Evolutionary conservation across 2,888 invertebrate species (phyloP), one percentile per base, ranked within the genome.

Genomic region (Pyrocoelia pectoralis): DNA sequence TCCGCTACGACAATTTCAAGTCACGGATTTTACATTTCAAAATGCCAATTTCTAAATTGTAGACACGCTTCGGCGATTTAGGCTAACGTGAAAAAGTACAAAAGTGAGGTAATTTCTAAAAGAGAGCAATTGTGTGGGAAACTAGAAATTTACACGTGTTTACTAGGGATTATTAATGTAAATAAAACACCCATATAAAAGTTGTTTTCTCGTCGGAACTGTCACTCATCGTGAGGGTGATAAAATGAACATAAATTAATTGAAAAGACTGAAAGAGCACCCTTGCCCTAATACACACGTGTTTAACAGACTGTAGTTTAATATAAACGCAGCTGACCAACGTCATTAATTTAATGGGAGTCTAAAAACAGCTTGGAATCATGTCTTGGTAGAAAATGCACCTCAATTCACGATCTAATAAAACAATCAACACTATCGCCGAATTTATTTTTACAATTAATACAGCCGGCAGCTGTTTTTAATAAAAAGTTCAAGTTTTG

Each of bases 1-100:
- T 69, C 72, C 68, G 72, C 70, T 64, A 67, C 60, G 67, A 68
- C 69, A 70, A 53, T 43, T 24, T 58, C 61, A 61, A 68, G 73
- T 73, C 74, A 74, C 72, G 74, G 71, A 70, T 72, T 74, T 73
- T 64, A 69, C 68, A 73, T 74, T 74, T 73, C 68, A 73, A 75
- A 75, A 73, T 69, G 70, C 69, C 73, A 73, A 74, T 76, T 74
- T 74, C 72, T 72, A 74, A 71, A 72, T 71, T 70, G 66, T 66
- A 61, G 68, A 66, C 69, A 71, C 68, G 71, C 66, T 71, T 54
- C 66, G 67, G 50, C 66, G 69, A 67, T 61, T 62, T 56, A 59
- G 58, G 56, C 58, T 65, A 54, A 62, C 65, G 61, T 64, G 59
- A 58, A 57, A 66, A 68, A n/a, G n/a, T n/a, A n/a, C 24, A 6